Percentiles rank a stretch among this genome's conserved stretches.
Conservation (phyloP, 2,113 vertebrate genomes). For the Ammodytes dubius region DNA sequence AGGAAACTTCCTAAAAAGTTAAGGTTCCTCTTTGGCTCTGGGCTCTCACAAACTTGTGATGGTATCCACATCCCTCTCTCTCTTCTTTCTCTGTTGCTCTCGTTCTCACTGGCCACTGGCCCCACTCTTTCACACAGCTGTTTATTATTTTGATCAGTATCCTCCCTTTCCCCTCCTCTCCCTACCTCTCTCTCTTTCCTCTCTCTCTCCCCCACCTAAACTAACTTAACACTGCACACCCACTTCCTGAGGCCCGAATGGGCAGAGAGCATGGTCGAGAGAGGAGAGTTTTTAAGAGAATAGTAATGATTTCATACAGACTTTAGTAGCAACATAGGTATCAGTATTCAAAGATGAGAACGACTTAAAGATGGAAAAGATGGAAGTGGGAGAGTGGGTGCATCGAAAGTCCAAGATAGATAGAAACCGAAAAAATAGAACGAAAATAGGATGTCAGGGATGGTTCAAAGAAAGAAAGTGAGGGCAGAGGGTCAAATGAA, state of each 20-base stretch:
- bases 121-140: constrained; percentile 85
- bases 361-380: neutral
- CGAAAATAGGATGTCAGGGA: neutral
- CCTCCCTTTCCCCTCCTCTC: constrained; percentile 90
- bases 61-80: constrained; percentile 54
- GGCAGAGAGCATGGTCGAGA: constrained; percentile 39
- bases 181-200: constrained; percentile 58
- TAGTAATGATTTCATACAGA: constrained; percentile 4
- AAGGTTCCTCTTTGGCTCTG: constrained; percentile 10
- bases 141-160: constrained; percentile 98
- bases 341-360: constrained; percentile 13
- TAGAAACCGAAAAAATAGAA: neutral
- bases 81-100: constrained; percentile 47
- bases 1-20: constrained; percentile 49
- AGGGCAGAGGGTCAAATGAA: constrained; percentile 1
- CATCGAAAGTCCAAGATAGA: neutral
- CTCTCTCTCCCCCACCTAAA: constrained; percentile 61
- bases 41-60: constrained; percentile 29
- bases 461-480: constrained; percentile 12
- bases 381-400: neutral
- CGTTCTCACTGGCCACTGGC: constrained; percentile 61
- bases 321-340: neutral
- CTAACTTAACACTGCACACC: constrained; percentile 87
- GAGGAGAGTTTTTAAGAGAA: constrained; percentile 18
- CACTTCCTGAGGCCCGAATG: constrained; percentile 91